Evolutionary conservation across 1,140 invertebrate species (phyloP), one percentile per base, ranked within the genome.

Genomic region (Charaxes varanes): DNA sequence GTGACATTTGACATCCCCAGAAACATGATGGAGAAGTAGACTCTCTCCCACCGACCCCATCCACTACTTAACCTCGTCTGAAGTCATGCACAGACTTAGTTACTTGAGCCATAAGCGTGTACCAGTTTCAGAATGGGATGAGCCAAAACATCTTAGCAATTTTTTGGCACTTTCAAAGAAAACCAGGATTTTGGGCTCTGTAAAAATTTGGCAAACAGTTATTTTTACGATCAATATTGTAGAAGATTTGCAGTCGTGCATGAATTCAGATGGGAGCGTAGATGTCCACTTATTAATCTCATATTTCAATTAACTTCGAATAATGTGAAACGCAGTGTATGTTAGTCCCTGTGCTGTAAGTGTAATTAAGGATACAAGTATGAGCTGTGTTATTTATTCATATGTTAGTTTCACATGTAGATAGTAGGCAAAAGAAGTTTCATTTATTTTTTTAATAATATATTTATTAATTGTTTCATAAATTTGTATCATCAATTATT

Each of bases 1-100:
- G 95, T 99, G 33, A 97, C 97, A 74, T 99, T 99, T 86, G 96
- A 99, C 84, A 92, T 99, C 63, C 96, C 97, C 37, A 85, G 74
- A 60, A 78, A 76, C 46, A 77, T 78, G 57, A 35, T 79, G 35
- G 68, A 78, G 26, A 67, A 71, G 62, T 77, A 73, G 81, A 82
- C 60, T 68, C 61, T 64, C 64, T 63, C 58, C n/a, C n/a, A n/a
- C n/a, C n/a, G n/a, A n/a, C n/a, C n/a, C n/a, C n/a, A n/a, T n/a
- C n/a, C n/a, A n/a, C n/a, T n/a, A n/a, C n/a, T n/a, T n/a, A n/a
- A n/a, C n/a, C n/a, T n/a, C n/a, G n/a, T n/a, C n/a, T n/a, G 14
- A 6, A 41, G 23, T 32, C 14, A 22, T 41, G 30, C 38, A 41
- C 30, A 26, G 19, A 15, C 24, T n/a, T 4, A 19, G 4, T 19